Percentiles rank a stretch among this genome's conserved stretches.
Evolutionary conservation across 2,888 invertebrate species (phyloP).

Genomic region (Tetheella fluctuosa): DNA sequence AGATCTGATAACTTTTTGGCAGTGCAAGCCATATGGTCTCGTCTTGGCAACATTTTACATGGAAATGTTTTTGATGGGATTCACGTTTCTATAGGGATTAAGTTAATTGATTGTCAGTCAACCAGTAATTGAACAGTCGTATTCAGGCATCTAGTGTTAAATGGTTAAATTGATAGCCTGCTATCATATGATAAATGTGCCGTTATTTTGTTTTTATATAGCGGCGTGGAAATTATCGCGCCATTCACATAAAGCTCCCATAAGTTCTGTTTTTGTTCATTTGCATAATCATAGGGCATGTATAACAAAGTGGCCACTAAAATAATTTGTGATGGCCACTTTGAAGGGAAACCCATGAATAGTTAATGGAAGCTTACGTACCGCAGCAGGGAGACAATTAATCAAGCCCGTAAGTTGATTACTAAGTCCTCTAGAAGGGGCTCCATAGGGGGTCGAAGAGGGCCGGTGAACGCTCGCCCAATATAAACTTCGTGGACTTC

Average conservation of each 20-base stretch:
- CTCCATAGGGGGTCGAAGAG: not conserved
- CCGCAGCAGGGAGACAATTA: not conserved
- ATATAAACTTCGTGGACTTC: not conserved
- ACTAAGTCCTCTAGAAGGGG: constrained; percentile 1
- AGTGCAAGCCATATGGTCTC: no score
- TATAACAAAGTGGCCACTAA: constrained; percentile 5
- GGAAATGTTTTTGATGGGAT: no score
- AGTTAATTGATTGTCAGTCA: no score
- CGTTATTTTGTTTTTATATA: not conserved
- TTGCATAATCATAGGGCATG: constrained; percentile 3
- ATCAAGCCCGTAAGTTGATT: constrained; percentile 4
- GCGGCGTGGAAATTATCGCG: not conserved
- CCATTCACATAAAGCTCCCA: not conserved
- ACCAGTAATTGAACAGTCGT: no score
- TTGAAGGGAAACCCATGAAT: not conserved
- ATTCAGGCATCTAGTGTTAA: no score
- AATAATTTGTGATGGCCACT: constrained; percentile 9
- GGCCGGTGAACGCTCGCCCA: not conserved
- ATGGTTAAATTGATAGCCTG: not conserved
- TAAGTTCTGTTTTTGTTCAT: constrained; percentile 3
- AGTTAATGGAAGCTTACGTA: constrained; percentile 9
- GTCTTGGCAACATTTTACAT: no score
- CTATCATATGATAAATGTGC: not conserved
- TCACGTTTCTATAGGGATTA: no score
- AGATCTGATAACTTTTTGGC: no score